Evolutionary conservation across 1,140 invertebrate species (phyloP).

Genomic region (Sycophaga agraensis): DNA sequence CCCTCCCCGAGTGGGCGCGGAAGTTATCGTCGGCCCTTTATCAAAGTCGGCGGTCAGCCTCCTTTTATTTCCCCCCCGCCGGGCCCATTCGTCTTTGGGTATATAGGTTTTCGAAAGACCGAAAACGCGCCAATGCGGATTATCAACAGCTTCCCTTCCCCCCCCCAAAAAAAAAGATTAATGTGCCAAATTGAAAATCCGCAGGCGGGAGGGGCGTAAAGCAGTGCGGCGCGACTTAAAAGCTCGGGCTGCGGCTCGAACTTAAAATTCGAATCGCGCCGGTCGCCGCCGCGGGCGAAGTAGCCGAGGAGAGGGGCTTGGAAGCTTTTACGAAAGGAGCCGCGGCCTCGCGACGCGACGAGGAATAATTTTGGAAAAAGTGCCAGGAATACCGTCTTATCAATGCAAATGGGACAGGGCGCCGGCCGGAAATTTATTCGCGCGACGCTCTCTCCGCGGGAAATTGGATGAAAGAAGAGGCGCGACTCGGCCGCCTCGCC

Average conservation of each 20-base stretch:
- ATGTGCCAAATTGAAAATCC: too few relatives aligned
- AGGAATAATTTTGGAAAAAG: neutral
- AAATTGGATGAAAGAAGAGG: conserved; percentile 16
- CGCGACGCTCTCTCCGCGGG: neutral
- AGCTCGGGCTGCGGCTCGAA: too few relatives aligned
- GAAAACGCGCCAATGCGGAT: too few relatives aligned
- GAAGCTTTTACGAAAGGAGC: neutral
- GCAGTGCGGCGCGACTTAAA: too few relatives aligned
- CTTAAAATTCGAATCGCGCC: too few relatives aligned
- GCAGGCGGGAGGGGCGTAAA: too few relatives aligned
- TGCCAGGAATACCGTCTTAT: conserved; percentile 13
- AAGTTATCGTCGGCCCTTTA: neutral
- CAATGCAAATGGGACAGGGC: conserved; percentile 14
- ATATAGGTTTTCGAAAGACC: too few relatives aligned
- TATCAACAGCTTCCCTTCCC: too few relatives aligned
- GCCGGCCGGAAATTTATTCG: conserved; percentile 11
- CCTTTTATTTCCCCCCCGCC: neutral
- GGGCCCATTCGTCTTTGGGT: too few relatives aligned
- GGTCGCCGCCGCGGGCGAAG: neutral
- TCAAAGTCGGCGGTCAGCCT: neutral
- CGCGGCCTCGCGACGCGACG: neutral
- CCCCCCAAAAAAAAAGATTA: too few relatives aligned
- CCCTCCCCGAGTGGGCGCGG: neutral
- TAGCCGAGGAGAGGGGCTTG: too few relatives aligned
- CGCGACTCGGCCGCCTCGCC: neutral